These are phyloP conservation scores for Caenorhabditis virilis DNA, from an alignment of 2,888 invertebrate species.

Conservation along the genomic window DNA sequence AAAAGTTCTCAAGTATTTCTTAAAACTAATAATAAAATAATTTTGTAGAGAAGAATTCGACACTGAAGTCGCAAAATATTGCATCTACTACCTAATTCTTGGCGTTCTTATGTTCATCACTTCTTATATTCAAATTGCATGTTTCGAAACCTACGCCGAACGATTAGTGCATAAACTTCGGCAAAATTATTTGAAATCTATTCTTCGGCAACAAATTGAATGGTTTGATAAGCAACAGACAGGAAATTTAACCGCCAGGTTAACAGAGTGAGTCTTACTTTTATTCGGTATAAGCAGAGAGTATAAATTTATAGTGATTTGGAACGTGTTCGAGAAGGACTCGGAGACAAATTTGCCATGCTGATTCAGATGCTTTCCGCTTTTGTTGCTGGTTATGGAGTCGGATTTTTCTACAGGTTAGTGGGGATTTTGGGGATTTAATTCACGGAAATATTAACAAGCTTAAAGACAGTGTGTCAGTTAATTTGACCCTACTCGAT, in stretches of 20 bases:
- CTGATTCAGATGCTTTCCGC: slow-evolving; percentile 69
- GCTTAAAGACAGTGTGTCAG: too few relatives aligned
- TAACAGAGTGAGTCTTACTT: slow-evolving; percentile 73
- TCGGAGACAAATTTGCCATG: slow-evolving; percentile 72
- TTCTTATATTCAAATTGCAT: slow-evolving; percentile 70
- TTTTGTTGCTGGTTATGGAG: slow-evolving; percentile 71
- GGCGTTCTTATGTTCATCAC: slow-evolving; percentile 72
- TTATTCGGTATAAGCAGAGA: too few relatives aligned
- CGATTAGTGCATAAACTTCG: slow-evolving; percentile 72
- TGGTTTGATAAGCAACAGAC: slow-evolving; percentile 72
- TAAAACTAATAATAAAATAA: neutral
- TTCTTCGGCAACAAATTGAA: slow-evolving; percentile 70
- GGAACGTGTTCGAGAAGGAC: slow-evolving; percentile 72
- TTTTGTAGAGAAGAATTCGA: slow-evolving; percentile 60
- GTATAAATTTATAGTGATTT: slow-evolving; percentile 70
- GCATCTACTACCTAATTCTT: slow-evolving; percentile 70
- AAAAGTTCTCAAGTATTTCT: neutral
- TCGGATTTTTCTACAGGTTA: slow-evolving; percentile 71
- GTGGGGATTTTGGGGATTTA: too few relatives aligned
- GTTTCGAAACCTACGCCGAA: slow-evolving; percentile 65
- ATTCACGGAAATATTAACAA: too few relatives aligned
- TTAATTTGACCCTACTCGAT: too few relatives aligned
- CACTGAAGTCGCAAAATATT: slow-evolving; percentile 52
- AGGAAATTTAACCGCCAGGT: slow-evolving; percentile 72
- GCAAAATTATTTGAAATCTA: slow-evolving; percentile 70